Base-by-base conservation (phyloP, 2,888 invertebrate genomes). In the Chloroclystis v-ata region DNA sequence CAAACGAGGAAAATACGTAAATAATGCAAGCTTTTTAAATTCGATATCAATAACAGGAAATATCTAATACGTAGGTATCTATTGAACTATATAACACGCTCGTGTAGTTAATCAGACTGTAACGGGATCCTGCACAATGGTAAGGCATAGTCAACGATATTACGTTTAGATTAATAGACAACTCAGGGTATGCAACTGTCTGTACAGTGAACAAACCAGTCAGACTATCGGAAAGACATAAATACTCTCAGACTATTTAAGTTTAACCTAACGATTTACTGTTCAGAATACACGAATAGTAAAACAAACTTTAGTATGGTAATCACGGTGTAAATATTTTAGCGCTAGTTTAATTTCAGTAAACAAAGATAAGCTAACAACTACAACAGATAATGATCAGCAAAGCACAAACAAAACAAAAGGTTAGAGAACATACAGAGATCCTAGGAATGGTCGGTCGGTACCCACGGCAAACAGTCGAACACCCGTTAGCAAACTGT, bases 401-500 rank as follows among this genome's bases (percentile, higher is more conserved):
- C 43, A 50, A 53, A 49, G 54, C 57, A 42, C 54, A 63, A 56
- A 45, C 56, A 63, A 65, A 60, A 49, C 54, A 52, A 56, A 56
- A 56, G 53, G 53, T 56, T 56, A 49, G 51, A 52, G 56, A 63
- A 52, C 54, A 56, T 39, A 53, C 47, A 51, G 33, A 47, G 43
- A 50, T 49, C 52, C 57, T 54, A 56, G 57, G 59, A 60, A 45
- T 49, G 49, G 54, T 62, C 45, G 55, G 16, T 14, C n/a, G 32
- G 52, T 52, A 51, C 60, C 65, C 63, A 63, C 57, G 47, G 54
- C 50, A 51, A 57, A 54, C 60, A 61, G 62, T 51, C 60, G 65
- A 57, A 54, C 60, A 61, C 62, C 52, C 60, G 65, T 65, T 64
- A 69, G 59, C 59, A 67, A 67, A 69, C 67, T 57, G 40, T 60